phyloP scores from a whole-genome alignment of 2,888 invertebrate species.

The Therioaphis trifolii region DNA sequence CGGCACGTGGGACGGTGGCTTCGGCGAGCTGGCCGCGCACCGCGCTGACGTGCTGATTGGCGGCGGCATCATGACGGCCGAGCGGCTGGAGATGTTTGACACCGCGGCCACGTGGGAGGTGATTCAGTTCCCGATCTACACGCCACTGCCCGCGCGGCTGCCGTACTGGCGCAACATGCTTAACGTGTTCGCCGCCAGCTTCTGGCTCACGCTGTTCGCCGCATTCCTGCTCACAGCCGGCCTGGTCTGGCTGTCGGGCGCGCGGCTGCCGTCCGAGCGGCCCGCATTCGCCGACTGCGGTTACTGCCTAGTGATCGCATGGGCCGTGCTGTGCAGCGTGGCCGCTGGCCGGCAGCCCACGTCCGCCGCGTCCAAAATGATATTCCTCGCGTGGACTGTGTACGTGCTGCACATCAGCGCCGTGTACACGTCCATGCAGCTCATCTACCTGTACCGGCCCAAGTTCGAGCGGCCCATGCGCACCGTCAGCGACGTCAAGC shows the following conservation, averaged over 20 bases:
- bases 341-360: slow-evolving; percentile 53
- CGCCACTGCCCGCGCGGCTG: slow-evolving; percentile 45
- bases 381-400: slow-evolving; percentile 61
- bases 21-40: slow-evolving; percentile 48
- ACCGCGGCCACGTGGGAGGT: slow-evolving; percentile 24
- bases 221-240: slow-evolving; percentile 44
- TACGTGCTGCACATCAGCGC: slow-evolving; percentile 63
- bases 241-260: slow-evolving; percentile 55
- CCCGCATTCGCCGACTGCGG: slow-evolving; percentile 28
- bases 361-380: slow-evolving; percentile 54
- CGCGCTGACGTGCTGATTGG: slow-evolving; percentile 58
- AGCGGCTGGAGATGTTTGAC: slow-evolving; percentile 51
- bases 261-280: slow-evolving; percentile 25
- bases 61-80: slow-evolving; percentile 49
- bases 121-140: slow-evolving; percentile 58
- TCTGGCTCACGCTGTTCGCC: slow-evolving; percentile 53
- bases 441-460: slow-evolving; percentile 60
- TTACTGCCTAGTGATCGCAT: slow-evolving; percentile 55
- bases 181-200: slow-evolving; percentile 54
- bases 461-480: slow-evolving; percentile 57
- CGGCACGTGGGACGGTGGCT: slow-evolving; percentile 63
- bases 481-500: slow-evolving; percentile 47
- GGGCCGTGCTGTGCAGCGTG: slow-evolving; percentile 59
- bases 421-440: slow-evolving; percentile 63
- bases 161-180: slow-evolving; percentile 64